These are phyloP conservation scores for Tetranychus piercei DNA, from an alignment of 2,888 invertebrate species.

Conservation along the genomic window DNA sequence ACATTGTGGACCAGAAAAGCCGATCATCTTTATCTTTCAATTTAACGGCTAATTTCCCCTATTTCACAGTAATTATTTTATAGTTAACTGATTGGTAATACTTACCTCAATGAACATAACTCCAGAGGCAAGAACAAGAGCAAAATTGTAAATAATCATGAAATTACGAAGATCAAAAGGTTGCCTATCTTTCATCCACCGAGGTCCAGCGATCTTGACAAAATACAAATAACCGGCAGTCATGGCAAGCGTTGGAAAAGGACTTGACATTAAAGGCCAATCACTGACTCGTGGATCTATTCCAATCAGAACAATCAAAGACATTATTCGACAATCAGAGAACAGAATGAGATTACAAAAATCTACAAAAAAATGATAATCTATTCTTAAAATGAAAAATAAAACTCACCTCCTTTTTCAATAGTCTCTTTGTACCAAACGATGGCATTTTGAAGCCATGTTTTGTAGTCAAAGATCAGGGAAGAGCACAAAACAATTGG, in stretches of 20 bases:
- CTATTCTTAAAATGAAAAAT: background rate
- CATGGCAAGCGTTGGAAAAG: slow-evolving; percentile 60
- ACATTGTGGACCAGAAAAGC: too few relatives aligned
- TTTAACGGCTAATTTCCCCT: too few relatives aligned
- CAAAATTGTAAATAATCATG: slow-evolving; percentile 64
- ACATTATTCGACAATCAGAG: slow-evolving; percentile 3
- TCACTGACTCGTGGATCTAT: slow-evolving; percentile 69
- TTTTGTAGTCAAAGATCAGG: background rate
- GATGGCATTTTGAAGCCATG: background rate
- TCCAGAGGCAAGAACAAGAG: slow-evolving; percentile 69
- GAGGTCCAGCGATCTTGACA: slow-evolving; percentile 60
- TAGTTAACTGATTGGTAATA: too few relatives aligned
- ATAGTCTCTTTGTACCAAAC: background rate
- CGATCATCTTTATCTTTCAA: too few relatives aligned
- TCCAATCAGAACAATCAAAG: background rate
- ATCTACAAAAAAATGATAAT: too few relatives aligned
- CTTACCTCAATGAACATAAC: slow-evolving; percentile 50
- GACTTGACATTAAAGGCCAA: slow-evolving; percentile 76
- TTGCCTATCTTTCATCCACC: slow-evolving; percentile 70
- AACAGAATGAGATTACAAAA: too few relatives aligned
- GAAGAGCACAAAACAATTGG: background rate
- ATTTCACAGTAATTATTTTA: too few relatives aligned
- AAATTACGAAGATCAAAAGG: slow-evolving; percentile 58
- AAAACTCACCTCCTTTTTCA: background rate
- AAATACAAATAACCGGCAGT: slow-evolving; percentile 67